These are phyloP conservation scores for Ceratina japonica DNA, from an alignment of 1,140 invertebrate species.

Conservation along the genomic window DNA sequence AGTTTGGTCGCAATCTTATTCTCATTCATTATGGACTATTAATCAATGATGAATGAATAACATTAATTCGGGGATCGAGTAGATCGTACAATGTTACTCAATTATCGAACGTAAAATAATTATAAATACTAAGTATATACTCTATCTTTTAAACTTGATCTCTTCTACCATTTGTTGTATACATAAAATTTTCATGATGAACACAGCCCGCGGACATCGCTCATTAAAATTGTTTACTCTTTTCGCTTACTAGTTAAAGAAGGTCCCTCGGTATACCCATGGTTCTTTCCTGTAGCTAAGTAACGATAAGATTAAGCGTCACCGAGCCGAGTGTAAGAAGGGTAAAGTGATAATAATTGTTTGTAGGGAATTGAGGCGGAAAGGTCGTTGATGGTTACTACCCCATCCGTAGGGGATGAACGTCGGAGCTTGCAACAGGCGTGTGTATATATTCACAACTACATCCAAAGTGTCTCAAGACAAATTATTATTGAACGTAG, in stretches of 20 bases:
- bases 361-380: slow-evolving; percentile 56
- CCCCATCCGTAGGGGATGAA: slow-evolving; percentile 41
- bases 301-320: slow-evolving; percentile 69
- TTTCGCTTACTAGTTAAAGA: slow-evolving; percentile 2
- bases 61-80: neutral
- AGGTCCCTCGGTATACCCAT: too few relatives aligned
- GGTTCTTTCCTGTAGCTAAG: slow-evolving; percentile 44
- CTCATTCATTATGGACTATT: neutral
- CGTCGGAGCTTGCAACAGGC: slow-evolving; percentile 3
- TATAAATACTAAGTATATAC: too few relatives aligned
- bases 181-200: slow-evolving; percentile 36
- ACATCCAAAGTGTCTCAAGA: too few relatives aligned
- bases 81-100: neutral
- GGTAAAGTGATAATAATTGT: slow-evolving; percentile 72
- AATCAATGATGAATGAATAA: neutral
- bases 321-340: slow-evolving; percentile 59
- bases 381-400: slow-evolving; percentile 48
- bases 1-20: neutral
- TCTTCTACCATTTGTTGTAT: slow-evolving; percentile 29
- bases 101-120: too few relatives aligned
- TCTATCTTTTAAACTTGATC: neutral
- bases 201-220: slow-evolving; percentile 25
- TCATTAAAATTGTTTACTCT: slow-evolving; percentile 25
- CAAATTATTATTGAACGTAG: too few relatives aligned
- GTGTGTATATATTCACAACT: neutral